Base-by-base conservation (phyloP, 2,797 vertebrate genomes). In the Micrastur ruficollis region DNA sequence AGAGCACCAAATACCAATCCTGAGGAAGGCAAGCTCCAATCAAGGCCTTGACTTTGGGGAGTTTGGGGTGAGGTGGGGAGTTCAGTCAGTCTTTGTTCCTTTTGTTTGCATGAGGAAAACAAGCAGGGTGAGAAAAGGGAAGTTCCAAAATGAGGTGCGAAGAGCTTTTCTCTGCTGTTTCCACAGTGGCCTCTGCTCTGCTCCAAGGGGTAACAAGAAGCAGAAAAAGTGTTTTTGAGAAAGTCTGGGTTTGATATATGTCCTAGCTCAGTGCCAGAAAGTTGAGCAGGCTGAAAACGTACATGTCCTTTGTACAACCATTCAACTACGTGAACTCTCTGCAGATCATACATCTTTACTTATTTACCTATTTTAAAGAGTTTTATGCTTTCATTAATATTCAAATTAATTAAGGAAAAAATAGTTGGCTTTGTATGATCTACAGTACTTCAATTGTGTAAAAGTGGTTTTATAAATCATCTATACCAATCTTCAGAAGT, bases 71-170 rank as follows among this genome's bases (percentile, higher is more conserved):
- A 68, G 31, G 17, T 36, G 25, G 10, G 14, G 14, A 66, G 20
- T 75, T 83, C 26, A 58, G 61, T 80, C 22, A 58, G 61, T 38
- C 68, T 59, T 55, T 49, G 34, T 62, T 81, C 59, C 20, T 59
- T 88, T 46, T 53, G 19, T 59, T 79, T 52, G 31, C 44, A 47
- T 61, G 44, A 89, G 50, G 59, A 95, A 86, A 74, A 70, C 5
- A 49, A 63, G 29, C 34, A 70, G 44, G 9, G 14, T 79, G 44
- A 89, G 76, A 95, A 96, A 95, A 90, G 44, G 90, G 93, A 96
- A 95, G 71, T 82, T 46, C 21, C 26, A 53, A 89, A 90, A 58
- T 0, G 5, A 93, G 44, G 34, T 67, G 42, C 62, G 52, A 94
- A 91, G 63, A 82, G 12, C 14, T 63, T 72, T 93, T 61, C 47